Base-by-base conservation (phyloP, 2,888 invertebrate species). In the Rhagophthalmus giganteus region DNA sequence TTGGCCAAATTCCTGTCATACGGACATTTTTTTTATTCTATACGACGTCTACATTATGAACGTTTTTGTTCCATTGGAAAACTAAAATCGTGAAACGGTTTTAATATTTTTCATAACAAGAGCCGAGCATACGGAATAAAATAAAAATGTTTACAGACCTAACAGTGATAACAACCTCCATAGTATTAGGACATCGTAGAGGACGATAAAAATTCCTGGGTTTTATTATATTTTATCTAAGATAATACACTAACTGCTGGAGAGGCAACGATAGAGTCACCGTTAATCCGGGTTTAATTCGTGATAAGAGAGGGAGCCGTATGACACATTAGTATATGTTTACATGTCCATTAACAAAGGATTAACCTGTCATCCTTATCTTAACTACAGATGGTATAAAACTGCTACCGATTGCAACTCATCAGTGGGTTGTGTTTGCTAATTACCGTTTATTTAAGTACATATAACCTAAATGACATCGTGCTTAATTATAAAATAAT, bases 301-400 rank as follows among this genome's bases (percentile, higher is more conserved):
- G 31, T 47, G 53, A 53, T 53, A 53, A 53, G 53, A 41, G 37
- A 35, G 41, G 47, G 53, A 33, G 45, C 53, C 35, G 38, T 53
- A 40, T 53, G 47, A 41, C 47, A 53, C 47, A 47, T 46, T 31
- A 45, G 39, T 46, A 33, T 35, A 39, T 55, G 54, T 58, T 58
- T 58, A 51, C 55, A 53, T 54, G 51, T 44, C 52, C 52, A 57
- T 55, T 57, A 55, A 55, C 42, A 35, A 40, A 44, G 58, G 55
- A 58, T 58, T 58, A 58, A 48, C 44, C 30, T 44, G 55, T 49
- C 55, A 47, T 55, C 15, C 47, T 58, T 58, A 58, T 58, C 58
- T 38, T 32, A 30, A 38, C 41, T 57, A 47, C 58, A 55, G 42
- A 58, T 55, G 58, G 51, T 31, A 39, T 30, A 49, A 46, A 53